These are phyloP conservation scores for Habroteleia sp. DNA, from an alignment of 2,888 invertebrate species.

Conservation along the genomic window DNA sequence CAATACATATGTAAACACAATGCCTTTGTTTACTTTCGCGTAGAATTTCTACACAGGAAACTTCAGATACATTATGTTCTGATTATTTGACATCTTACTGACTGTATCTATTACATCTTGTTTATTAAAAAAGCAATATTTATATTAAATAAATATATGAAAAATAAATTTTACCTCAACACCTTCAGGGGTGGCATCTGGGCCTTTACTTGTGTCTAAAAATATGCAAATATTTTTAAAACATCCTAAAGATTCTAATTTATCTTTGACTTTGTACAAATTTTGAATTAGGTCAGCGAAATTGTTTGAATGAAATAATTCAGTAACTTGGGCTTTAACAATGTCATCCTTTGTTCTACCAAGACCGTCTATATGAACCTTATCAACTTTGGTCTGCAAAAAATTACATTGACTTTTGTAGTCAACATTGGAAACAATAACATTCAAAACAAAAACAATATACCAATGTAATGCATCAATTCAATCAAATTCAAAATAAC, in stretches of 20 bases:
- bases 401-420: neutral
- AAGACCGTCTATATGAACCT: constrained; percentile 92
- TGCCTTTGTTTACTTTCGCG: too few relatives aligned
- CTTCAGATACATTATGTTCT: too few relatives aligned
- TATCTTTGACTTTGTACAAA: constrained; percentile 86
- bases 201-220: constrained; percentile 93
- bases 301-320: constrained; percentile 91
- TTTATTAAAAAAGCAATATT: too few relatives aligned
- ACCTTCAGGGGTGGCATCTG: constrained; percentile 89
- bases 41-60: too few relatives aligned
- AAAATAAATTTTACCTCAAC: constrained; percentile 89
- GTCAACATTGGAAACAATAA: too few relatives aligned
- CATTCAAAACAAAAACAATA: too few relatives aligned
- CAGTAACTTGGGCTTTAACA: constrained; percentile 88
- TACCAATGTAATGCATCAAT: too few relatives aligned
- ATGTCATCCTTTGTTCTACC: constrained; percentile 94
- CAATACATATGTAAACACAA: too few relatives aligned
- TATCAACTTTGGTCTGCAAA: constrained; percentile 89
- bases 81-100: too few relatives aligned
- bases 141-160: too few relatives aligned
- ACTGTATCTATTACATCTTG: too few relatives aligned
- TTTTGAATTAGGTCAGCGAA: constrained; percentile 91
- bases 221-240: constrained; percentile 92
- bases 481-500: neutral
- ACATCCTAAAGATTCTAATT: constrained; percentile 92